phyloP scores from a whole-genome alignment of 2,888 invertebrate species.

The Lucinisca nassula region DNA sequence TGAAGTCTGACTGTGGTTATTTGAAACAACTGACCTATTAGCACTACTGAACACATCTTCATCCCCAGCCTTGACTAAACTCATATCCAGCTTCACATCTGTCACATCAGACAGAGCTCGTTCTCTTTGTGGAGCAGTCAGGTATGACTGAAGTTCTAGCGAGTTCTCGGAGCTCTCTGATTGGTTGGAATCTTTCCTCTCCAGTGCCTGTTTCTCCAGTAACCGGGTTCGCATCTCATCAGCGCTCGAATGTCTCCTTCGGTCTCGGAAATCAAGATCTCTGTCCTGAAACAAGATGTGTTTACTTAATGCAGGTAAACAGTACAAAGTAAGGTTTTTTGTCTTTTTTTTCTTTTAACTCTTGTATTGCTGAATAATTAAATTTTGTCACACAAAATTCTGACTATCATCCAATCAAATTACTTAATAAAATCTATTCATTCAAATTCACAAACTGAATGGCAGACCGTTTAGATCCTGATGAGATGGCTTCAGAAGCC shows the following conservation, averaged over 20 bases:
- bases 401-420: too few relatives aligned
- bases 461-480: too few relatives aligned
- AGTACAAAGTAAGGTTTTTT: too few relatives aligned
- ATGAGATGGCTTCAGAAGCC: too few relatives aligned
- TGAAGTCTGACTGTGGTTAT: too few relatives aligned
- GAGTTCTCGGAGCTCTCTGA: slow-evolving; percentile 85
- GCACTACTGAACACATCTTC: slow-evolving; percentile 83
- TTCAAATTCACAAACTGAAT: too few relatives aligned
- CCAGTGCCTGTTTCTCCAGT: slow-evolving; percentile 80
- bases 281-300: slow-evolving; percentile 54
- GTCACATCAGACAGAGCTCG: slow-evolving; percentile 55
- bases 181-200: slow-evolving; percentile 85
- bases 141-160: slow-evolving; percentile 76
- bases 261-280: slow-evolving; percentile 50
- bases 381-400: too few relatives aligned
- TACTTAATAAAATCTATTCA: too few relatives aligned
- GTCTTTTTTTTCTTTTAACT: too few relatives aligned
- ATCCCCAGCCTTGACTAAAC: neutral
- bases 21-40: slow-evolving; percentile 81
- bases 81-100: slow-evolving; percentile 15
- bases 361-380: too few relatives aligned
- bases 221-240: slow-evolving; percentile 82
- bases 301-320: too few relatives aligned
- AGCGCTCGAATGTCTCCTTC: slow-evolving; percentile 83
- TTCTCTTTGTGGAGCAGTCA: slow-evolving; percentile 36